Conservation (phyloP, 2,888 invertebrate species). For the Rhamnusium bicolor region DNA sequence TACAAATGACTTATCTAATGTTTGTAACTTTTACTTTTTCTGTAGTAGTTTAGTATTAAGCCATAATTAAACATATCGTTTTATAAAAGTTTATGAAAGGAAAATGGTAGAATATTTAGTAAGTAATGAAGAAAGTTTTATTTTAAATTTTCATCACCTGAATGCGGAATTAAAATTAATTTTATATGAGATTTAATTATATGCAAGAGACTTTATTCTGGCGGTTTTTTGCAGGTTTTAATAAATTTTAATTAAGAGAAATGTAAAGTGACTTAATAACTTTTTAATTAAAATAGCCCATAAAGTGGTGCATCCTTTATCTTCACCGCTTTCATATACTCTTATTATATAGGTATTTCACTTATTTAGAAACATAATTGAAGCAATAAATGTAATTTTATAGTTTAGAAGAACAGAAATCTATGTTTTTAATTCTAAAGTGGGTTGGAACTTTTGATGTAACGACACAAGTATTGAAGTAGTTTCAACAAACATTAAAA, state of each 20-base stretch:
- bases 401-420: no score
- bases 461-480: no score
- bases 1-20: no score
- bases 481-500: no score
- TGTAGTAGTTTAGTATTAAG: no score
- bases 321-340: not conserved
- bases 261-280: conserved; percentile 29
- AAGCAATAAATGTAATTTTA: no score
- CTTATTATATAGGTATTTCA: no score
- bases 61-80: no score
- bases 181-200: not conserved
- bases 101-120: not conserved
- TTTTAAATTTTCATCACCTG: not conserved
- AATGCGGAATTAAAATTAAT: not conserved
- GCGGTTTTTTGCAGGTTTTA: not conserved
- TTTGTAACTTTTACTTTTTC: no score
- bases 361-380: not conserved
- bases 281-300: conserved; percentile 21
- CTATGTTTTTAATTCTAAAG: no score
- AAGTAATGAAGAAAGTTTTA: not conserved
- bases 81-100: not conserved
- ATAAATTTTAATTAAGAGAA: conserved; percentile 22
- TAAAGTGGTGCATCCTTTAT: not conserved
- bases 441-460: no score
- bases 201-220: not conserved